Evolutionary conservation across 2,888 invertebrate species (phyloP).

Genomic region (Lepeophtheirus nordmannii): DNA sequence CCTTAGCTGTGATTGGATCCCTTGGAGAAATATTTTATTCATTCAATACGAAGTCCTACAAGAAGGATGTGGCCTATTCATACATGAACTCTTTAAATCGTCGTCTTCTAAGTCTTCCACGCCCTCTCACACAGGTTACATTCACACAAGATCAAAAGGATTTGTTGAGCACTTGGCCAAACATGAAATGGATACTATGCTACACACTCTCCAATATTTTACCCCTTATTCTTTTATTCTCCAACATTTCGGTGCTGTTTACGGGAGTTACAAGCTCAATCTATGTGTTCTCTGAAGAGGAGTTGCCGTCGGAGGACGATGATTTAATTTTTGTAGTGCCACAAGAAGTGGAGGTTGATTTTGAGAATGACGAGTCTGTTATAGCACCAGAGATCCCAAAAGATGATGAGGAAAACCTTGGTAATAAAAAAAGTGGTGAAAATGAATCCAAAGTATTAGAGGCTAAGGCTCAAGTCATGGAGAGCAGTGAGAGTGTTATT

Average conservation of each 20-base stretch:
- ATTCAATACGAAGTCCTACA: not conserved
- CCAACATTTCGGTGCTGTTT: not conserved
- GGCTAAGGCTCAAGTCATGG: not conserved
- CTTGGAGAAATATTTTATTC: not conserved
- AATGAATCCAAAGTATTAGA: not conserved
- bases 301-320: not conserved
- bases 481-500: not conserved
- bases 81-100: not conserved
- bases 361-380: not conserved
- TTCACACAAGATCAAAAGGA: not conserved
- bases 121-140: not conserved
- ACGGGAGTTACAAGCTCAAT: not conserved
- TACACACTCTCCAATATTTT: not conserved
- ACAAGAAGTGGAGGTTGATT: not conserved
- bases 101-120: not conserved
- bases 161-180: not conserved
- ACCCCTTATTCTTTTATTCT: not conserved
- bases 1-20: conserved; percentile 4
- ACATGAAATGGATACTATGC: not conserved
- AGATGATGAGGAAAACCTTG: not conserved
- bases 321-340: not conserved
- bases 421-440: not conserved
- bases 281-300: not conserved
- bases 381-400: not conserved
- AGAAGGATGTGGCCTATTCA: not conserved